A percentile compares a stretch with the other conserved stretches of the same genome.
These are phyloP conservation scores for Hucho hucho DNA, from an alignment of 2,113 vertebrate genomes.

Conservation along the genomic window DNA sequence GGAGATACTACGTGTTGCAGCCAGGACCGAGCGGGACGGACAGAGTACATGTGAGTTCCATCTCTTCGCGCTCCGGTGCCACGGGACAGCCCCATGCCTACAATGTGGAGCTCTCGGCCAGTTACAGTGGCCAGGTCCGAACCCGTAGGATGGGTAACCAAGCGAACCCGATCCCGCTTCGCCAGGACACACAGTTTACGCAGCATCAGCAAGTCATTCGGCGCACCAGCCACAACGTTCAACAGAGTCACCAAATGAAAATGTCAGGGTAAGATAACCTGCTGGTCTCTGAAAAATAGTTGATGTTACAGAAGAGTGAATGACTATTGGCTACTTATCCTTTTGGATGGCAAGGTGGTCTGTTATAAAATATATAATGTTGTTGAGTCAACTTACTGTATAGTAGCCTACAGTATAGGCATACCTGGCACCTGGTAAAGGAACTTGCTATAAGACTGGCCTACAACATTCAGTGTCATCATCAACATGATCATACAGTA, in stretches of 20 bases:
- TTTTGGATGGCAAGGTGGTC: too few species aligned
- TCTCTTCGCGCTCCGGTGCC: constrained; percentile 63
- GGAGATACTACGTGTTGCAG: constrained; percentile 83
- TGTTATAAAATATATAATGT: too few species aligned
- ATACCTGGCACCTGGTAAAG: too few species aligned
- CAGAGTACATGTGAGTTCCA: constrained; percentile 64
- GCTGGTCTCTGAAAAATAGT: not conserved
- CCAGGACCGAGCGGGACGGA: constrained; percentile 72
- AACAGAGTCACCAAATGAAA: constrained; percentile 52
- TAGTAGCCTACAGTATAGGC: too few species aligned
- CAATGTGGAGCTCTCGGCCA: constrained; percentile 77
- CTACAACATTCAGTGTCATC: too few species aligned
- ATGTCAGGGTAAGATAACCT: constrained; percentile 72
- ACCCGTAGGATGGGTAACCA: constrained; percentile 81
- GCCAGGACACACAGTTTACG: constrained; percentile 58
- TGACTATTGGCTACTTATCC: not conserved
- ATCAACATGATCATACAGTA: too few species aligned
- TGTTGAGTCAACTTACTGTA: too few species aligned
- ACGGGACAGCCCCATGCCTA: constrained; percentile 70
- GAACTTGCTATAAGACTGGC: too few species aligned
- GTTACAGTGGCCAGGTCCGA: constrained; percentile 73
- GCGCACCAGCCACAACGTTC: constrained; percentile 67
- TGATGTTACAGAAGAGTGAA: not conserved
- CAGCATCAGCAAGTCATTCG: constrained; percentile 63
- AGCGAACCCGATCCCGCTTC: constrained; percentile 61